phyloP scores from a whole-genome alignment of 2,113 vertebrate genomes.

The Eupsittula cactorum region DNA sequence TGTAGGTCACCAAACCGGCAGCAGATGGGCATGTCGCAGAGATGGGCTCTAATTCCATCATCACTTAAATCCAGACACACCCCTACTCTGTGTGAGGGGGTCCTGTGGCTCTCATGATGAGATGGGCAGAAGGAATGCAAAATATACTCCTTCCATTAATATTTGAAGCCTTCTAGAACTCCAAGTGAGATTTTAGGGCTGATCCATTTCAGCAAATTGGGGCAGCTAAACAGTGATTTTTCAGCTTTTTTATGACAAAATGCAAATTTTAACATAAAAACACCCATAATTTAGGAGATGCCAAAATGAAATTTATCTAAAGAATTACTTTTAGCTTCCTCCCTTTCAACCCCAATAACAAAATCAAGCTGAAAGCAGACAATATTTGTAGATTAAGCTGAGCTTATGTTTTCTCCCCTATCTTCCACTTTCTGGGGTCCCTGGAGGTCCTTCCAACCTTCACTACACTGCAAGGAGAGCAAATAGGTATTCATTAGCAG shows the following conservation, averaged over 20 bases:
- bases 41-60: constrained; percentile 49
- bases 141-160: background rate
- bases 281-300: background rate
- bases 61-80: background rate
- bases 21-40: constrained; percentile 42
- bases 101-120: background rate
- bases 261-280: background rate
- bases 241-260: background rate
- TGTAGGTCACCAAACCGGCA: background rate
- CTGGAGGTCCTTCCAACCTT: background rate
- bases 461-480: background rate
- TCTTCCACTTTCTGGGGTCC: background rate
- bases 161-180: background rate
- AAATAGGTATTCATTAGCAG: background rate
- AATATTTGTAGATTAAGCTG: background rate
- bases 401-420: background rate
- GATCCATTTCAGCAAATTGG: background rate
- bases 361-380: background rate
- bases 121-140: background rate
- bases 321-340: background rate
- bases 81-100: background rate
- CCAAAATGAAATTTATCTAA: background rate
- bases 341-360: background rate
- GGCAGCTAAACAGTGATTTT: background rate
- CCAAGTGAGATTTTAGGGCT: rapidly evolving